A percentile compares a stretch with the other conserved stretches of the same genome.
phyloP scores from a whole-genome alignment of 2,113 vertebrate genomes.

The Gymnobelideus leadbeateri region DNA sequence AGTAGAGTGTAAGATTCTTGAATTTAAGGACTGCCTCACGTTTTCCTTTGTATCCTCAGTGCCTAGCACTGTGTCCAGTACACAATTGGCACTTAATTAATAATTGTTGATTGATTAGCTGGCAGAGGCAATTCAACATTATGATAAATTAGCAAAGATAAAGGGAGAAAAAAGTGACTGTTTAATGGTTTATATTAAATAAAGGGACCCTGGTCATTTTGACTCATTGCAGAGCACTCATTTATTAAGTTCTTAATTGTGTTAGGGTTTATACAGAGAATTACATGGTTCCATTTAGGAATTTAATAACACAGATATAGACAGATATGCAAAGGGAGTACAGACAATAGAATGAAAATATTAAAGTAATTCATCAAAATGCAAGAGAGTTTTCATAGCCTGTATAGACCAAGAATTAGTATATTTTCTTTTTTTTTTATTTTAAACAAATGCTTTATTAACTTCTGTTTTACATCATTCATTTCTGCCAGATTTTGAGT shows the following conservation, averaged over 20 bases:
- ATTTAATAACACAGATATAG: slow-evolving; percentile 1
- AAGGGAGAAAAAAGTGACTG: neutral
- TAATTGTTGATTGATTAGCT: neutral
- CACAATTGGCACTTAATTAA: neutral
- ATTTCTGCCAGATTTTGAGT: too few relatives aligned
- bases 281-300: neutral
- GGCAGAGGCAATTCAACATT: neutral
- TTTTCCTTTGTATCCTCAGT: neutral
- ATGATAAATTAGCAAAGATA: neutral
- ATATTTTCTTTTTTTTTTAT: too few relatives aligned
- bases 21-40: neutral
- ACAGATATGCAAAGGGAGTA: neutral
- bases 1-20: neutral
- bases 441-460: too few relatives aligned
- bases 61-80: neutral
- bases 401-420: neutral
- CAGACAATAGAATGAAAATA: neutral
- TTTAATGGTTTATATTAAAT: neutral
- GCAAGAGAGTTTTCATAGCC: neutral
- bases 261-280: neutral
- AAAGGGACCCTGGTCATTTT: neutral
- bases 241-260: neutral
- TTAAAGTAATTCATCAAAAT: neutral
- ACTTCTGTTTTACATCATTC: too few relatives aligned
- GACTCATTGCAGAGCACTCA: neutral